These are phyloP conservation scores for Melanargia galathea DNA, from an alignment of 2,888 invertebrate species.

Conservation along the genomic window DNA sequence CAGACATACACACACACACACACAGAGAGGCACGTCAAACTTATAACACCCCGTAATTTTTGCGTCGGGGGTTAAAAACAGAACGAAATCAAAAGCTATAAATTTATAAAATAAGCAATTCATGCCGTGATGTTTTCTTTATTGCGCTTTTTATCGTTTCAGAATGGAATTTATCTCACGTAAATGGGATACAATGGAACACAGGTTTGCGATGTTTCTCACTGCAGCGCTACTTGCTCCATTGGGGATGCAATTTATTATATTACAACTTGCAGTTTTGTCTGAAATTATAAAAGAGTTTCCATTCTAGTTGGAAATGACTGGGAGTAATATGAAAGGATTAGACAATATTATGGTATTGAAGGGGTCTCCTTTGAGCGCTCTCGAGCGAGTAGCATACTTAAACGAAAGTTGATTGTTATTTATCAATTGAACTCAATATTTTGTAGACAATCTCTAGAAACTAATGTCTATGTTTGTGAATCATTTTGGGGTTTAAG, in stretches of 20 bases:
- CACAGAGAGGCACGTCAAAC: too few relatives aligned
- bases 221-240: constrained; percentile 20
- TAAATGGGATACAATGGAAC: constrained; percentile 15
- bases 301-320: background rate
- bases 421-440: too few relatives aligned
- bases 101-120: background rate
- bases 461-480: too few relatives aligned
- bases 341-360: background rate
- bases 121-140: constrained; percentile 39
- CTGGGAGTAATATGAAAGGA: background rate
- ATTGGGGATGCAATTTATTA: constrained; percentile 25
- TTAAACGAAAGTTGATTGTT: too few relatives aligned
- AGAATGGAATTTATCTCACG: constrained; percentile 18
- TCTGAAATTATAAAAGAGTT: constrained; percentile 11
- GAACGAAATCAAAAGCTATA: background rate
- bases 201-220: constrained; percentile 30
- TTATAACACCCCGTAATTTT: too few relatives aligned
- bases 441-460: too few relatives aligned
- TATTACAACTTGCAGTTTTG: constrained; percentile 13
- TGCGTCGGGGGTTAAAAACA: too few relatives aligned
- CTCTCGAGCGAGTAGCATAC: too few relatives aligned
- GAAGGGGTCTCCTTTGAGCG: too few relatives aligned
- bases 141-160: constrained; percentile 42
- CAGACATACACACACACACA: too few relatives aligned
- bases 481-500: too few relatives aligned